Evolutionary conservation across 1,140 invertebrate species (phyloP), one percentile per base, ranked within the genome.

Genomic region (Ostrea edulis): DNA sequence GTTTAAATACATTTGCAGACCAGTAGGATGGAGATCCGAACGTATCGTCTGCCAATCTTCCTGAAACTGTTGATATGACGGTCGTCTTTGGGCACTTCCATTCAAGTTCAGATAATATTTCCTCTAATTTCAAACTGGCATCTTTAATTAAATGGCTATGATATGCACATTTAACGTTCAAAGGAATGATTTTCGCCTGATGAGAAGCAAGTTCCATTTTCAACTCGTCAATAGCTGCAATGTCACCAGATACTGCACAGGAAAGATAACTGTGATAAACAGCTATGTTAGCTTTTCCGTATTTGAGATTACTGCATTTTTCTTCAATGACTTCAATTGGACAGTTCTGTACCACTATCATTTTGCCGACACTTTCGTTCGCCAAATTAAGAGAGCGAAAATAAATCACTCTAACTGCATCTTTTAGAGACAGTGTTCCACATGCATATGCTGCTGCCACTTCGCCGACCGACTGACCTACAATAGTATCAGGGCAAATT

Each of bases 401-500:
- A 84, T 90, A 91, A 20, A 90, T 90, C 5, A 90, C 85, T 20
- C 62, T 62, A 5, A 91, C 91, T 11, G 90, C 90, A 22, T 89
- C 82, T 25, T 83, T 82, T 8, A 90, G 55, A 17, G 77, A 20
- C 55, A 90, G 77, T 35, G 81, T 68, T 1, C 90, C 90, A 20
- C 87, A 84, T 22, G 65, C 86, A 65, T 90, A 88, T 2, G 91
- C 90, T 0, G 90, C 90, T 22, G 91, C 88, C 51, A 91, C 91
- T 65, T 91, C 90, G 2, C 90, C 90, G 51, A 91, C 86, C 5
- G 87, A 89, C 58, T 91, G 90, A 11, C 91, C 91, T 0, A 91
- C 53, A 14, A 92, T 82, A 22, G 58, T 65, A 71, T 62, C 53
- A n/a, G 90, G 87, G 35, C 17, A 35, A 0, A 90, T 84, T 2